Evolutionary conservation across 2,797 vertebrate species (phyloP).

Genomic region (Calcarius lapponicus): DNA sequence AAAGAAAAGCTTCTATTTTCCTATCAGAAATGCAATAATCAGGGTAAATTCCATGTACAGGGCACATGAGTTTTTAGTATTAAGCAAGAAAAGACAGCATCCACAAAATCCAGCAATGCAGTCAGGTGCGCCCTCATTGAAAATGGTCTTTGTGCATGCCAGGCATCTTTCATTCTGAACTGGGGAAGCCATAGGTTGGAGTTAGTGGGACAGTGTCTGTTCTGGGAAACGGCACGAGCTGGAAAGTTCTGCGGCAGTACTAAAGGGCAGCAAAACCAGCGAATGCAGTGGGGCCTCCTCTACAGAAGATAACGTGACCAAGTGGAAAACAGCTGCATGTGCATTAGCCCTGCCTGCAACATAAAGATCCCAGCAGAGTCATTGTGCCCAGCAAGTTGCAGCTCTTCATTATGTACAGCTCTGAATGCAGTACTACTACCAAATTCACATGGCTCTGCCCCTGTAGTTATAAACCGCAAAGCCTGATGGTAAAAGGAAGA

Average conservation of each 20-base stretch:
- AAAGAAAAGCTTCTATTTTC: slow-evolving; percentile 27
- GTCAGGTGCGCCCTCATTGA: neutral
- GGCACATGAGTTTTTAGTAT: neutral
- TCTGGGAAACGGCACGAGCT: neutral
- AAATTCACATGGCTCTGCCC: neutral
- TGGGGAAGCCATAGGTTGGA: neutral
- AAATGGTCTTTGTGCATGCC: neutral
- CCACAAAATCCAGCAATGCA: neutral
- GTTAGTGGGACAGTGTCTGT: neutral
- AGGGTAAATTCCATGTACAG: neutral
- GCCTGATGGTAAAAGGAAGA: neutral
- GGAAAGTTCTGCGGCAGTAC: neutral
- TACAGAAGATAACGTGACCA: neutral
- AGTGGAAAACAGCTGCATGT: neutral
- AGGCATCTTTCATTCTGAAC: neutral
- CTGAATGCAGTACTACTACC: neutral
- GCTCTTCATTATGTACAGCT: neutral
- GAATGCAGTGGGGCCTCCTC: neutral
- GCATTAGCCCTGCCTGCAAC: neutral
- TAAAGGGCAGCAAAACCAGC: neutral
- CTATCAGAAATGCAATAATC: slow-evolving; percentile 33
- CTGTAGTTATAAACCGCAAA: neutral
- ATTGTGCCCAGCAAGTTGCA: neutral
- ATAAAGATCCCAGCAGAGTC: neutral
- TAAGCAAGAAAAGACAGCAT: neutral